Conservation (phyloP, 2,797 vertebrate species). For the Etheostoma perlongum region DNA sequence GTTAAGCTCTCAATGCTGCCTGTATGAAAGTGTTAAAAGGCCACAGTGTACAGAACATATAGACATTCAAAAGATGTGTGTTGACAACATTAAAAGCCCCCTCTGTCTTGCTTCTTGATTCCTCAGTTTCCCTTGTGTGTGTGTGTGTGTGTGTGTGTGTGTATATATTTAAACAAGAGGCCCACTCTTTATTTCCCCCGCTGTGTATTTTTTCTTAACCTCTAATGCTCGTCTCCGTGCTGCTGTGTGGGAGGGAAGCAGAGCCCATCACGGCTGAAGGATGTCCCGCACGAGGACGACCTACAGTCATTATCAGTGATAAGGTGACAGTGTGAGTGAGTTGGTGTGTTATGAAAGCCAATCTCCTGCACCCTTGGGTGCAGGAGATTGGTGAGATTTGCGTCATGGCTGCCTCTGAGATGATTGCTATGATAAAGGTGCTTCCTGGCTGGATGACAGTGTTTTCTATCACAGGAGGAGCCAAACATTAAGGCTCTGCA, state of each 20-base stretch:
- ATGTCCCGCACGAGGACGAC: slow-evolving; percentile 63
- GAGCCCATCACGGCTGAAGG: slow-evolving; percentile 62
- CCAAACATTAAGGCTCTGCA: slow-evolving; percentile 13
- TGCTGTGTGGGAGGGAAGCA: slow-evolving; percentile 55
- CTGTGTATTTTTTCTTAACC: slow-evolving; percentile 44
- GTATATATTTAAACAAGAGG: slow-evolving; percentile 57
- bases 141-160: slow-evolving; percentile 23
- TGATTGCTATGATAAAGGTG: slow-evolving; percentile 56
- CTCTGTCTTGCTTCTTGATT: slow-evolving; percentile 76
- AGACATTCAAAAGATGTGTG: slow-evolving; percentile 73
- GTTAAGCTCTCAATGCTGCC: slow-evolving; percentile 76
- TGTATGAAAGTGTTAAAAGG: slow-evolving; percentile 80
- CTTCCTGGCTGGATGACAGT: slow-evolving; percentile 51
- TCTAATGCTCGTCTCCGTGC: slow-evolving; percentile 50
- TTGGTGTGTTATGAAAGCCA: slow-evolving; percentile 61
- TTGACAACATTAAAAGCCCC: slow-evolving; percentile 74
- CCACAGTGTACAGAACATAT: slow-evolving; percentile 69
- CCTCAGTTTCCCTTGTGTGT: slow-evolving; percentile 49
- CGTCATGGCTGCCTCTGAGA: slow-evolving; percentile 57
- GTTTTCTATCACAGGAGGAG: slow-evolving; percentile 42
- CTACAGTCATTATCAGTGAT: slow-evolving; percentile 67
- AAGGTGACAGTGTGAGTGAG: slow-evolving; percentile 65
- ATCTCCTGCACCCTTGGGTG: slow-evolving; percentile 56
- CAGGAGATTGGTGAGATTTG: slow-evolving; percentile 68
- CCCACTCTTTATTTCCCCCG: slow-evolving; percentile 64